Percentiles rank a stretch among this genome's conserved stretches.
Conservation (phyloP, 2,113 vertebrate species). For the Thamnaconus septentrionalis region DNA sequence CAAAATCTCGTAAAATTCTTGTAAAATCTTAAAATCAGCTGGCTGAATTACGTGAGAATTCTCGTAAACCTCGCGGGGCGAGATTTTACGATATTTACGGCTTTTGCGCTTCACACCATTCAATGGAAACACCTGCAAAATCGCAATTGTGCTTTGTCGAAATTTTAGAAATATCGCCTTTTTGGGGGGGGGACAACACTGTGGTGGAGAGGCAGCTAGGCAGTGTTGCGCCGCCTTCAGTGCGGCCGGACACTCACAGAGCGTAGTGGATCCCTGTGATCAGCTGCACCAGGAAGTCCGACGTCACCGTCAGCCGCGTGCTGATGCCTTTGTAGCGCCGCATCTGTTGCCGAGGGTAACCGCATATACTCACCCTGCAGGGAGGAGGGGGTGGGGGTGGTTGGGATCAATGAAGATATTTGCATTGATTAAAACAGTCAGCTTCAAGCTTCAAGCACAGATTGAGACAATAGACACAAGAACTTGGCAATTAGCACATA, state of each 20-base stretch:
- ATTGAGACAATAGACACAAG: background rate
- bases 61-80: too few species aligned
- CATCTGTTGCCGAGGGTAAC: slow-evolving; percentile 92
- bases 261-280: slow-evolving; percentile 96
- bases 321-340: slow-evolving; percentile 90
- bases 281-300: slow-evolving; percentile 97
- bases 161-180: too few species aligned
- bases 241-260: slow-evolving; percentile 79
- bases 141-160: too few species aligned
- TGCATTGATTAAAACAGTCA: slow-evolving; percentile 19
- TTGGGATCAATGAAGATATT: slow-evolving; percentile 9
- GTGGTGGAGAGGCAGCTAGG: background rate
- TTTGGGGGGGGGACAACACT: background rate
- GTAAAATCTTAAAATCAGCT: too few species aligned
- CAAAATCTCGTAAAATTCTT: too few species aligned
- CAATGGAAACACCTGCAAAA: too few species aligned
- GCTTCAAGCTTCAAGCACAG: slow-evolving; percentile 2
- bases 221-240: too few species aligned
- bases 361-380: slow-evolving; percentile 92
- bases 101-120: too few species aligned
- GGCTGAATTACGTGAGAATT: too few species aligned
- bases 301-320: slow-evolving; percentile 87
- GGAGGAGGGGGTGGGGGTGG: background rate
- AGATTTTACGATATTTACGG: too few species aligned
- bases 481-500: too few species aligned